Conservation (phyloP, 2,113 vertebrate genomes). For the Panthera tigris region DNA sequence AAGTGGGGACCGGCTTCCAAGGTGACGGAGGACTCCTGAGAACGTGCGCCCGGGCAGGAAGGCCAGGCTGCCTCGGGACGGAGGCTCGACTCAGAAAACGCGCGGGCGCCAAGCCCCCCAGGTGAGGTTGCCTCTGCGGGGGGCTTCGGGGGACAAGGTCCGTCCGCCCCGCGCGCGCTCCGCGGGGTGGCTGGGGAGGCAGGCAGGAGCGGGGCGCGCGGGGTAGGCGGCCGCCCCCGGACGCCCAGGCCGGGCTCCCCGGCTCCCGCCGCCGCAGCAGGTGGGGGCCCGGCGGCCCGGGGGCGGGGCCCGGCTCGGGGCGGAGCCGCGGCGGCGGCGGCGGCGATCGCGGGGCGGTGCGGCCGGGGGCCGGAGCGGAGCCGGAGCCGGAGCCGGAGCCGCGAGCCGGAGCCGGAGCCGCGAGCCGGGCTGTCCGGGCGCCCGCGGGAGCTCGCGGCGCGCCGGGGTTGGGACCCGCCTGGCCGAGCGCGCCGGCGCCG, state of each 20-base stretch:
- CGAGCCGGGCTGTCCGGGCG: background rate
- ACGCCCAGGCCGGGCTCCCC: background rate
- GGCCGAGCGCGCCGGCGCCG: slow-evolving; percentile 66
- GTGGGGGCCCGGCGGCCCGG: slow-evolving; percentile 61
- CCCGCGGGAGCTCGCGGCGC: background rate
- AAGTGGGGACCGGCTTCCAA: background rate
- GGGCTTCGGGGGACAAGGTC: background rate
- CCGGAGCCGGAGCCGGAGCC: background rate
- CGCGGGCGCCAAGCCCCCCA: background rate
- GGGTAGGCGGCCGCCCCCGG: background rate
- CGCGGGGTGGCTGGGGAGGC: background rate
- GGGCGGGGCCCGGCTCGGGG: slow-evolving; percentile 62
- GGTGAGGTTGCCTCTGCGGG: background rate
- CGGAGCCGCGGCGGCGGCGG: slow-evolving; percentile 47
- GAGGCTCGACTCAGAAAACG: background rate
- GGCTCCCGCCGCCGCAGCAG: slow-evolving; percentile 57
- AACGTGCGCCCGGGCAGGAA: background rate
- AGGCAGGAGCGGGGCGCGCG: background rate
- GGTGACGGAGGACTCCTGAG: background rate
- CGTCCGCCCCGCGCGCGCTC: background rate
- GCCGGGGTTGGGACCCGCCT: slow-evolving; percentile 49
- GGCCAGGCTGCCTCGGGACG: background rate
- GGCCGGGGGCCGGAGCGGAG: background rate
- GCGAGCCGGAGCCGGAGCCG: background rate
- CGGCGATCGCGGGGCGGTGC: background rate